A percentile compares a stretch with the other conserved stretches of the same genome.
These are phyloP conservation scores for Drosophila kuntzei DNA, from an alignment of 2,888 invertebrate species.

Conservation along the genomic window DNA sequence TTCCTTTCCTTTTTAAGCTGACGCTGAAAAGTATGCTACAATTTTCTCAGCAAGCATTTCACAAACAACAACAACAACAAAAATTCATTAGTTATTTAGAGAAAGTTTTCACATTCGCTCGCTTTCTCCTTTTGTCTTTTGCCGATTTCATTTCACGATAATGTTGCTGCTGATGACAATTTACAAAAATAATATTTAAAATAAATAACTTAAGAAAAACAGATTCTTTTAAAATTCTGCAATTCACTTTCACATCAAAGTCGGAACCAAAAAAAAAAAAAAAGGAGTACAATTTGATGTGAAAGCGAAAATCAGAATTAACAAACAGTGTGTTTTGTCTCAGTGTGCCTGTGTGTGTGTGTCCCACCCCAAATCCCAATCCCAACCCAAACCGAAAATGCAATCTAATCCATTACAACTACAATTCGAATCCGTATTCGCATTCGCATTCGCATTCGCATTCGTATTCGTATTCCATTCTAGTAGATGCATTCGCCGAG, in stretches of 20 bases:
- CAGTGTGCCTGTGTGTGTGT: slow-evolving; percentile 17
- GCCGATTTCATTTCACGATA: slow-evolving; percentile 39
- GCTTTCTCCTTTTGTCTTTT: slow-evolving; percentile 46
- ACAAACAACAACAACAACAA: slow-evolving; percentile 24
- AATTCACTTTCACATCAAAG: slow-evolving; percentile 3
- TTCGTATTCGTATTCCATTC: slow-evolving; percentile 24
- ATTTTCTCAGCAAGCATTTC: slow-evolving; percentile 50
- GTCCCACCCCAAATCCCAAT: neutral
- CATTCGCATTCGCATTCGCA: slow-evolving; percentile 63
- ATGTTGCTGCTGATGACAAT: slow-evolving; percentile 27
- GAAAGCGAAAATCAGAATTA: slow-evolving; percentile 3
- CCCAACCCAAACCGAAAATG: slow-evolving; percentile 4
- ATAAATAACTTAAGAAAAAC: neutral
- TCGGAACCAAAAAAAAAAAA: slow-evolving; percentile 3
- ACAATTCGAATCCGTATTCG: slow-evolving; percentile 20
- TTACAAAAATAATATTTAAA: slow-evolving; percentile 13
- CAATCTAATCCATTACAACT: slow-evolving; percentile 25
- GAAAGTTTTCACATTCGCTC: slow-evolving; percentile 51
- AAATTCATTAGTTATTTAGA: slow-evolving; percentile 76
- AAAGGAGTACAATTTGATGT: neutral
- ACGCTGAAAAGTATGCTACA: slow-evolving; percentile 54
- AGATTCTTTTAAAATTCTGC: slow-evolving; percentile 1
- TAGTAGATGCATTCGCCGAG: slow-evolving; percentile 86
- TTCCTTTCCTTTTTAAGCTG: slow-evolving; percentile 47
- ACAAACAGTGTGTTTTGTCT: slow-evolving; percentile 1